These are phyloP conservation scores for Teleopsis dalmanni DNA, from an alignment of 1,140 invertebrate species.

Conservation along the genomic window DNA sequence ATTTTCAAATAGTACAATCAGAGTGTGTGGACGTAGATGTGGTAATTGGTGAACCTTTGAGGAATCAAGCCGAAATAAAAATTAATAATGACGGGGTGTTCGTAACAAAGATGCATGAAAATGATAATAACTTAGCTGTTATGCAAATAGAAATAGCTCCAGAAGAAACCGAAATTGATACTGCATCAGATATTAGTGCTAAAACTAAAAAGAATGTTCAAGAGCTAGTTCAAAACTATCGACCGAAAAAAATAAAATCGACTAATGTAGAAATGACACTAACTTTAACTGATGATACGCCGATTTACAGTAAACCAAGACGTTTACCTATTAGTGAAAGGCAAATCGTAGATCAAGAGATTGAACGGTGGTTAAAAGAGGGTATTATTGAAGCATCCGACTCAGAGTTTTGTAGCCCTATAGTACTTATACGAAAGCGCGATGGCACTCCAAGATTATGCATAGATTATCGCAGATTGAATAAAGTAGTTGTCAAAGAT, in stretches of 20 bases:
- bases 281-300: slow-evolving; percentile 17
- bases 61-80: not conserved
- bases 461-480: slow-evolving; percentile 48
- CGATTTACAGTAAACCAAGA: slow-evolving; percentile 25
- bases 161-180: not conserved
- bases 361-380: slow-evolving; percentile 29
- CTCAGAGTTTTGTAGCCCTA: no score
- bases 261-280: slow-evolving; percentile 13
- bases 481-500: slow-evolving; percentile 35
- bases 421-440: no score
- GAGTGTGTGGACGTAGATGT: not conserved
- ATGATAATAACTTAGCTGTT: not conserved
- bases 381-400: no score
- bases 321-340: slow-evolving; percentile 28
- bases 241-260: not conserved
- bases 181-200: not conserved
- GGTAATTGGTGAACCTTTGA: not conserved
- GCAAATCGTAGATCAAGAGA: slow-evolving; percentile 23
- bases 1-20: not conserved
- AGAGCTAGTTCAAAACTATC: not conserved
- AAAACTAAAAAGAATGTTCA: not conserved
- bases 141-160: not conserved
- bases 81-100: not conserved
- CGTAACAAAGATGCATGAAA: not conserved
- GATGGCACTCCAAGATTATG: no score